Evolutionary conservation across 2,113 vertebrate species (phyloP).

Genomic region (Colaptes auratus): DNA sequence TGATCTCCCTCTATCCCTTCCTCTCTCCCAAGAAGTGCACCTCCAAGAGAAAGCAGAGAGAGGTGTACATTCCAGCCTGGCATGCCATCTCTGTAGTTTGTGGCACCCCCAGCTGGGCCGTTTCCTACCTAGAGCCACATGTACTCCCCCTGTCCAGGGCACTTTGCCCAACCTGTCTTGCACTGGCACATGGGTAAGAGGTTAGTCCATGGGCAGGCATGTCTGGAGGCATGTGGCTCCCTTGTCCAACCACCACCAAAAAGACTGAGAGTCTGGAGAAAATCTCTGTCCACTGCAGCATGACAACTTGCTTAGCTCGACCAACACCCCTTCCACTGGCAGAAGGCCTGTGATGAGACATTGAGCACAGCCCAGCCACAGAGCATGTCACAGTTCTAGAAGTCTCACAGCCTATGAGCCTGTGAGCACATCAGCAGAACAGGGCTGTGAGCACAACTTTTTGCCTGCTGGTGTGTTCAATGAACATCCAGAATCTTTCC

Average conservation of each 20-base stretch:
- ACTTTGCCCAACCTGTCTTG: neutral
- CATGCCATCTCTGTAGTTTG: neutral
- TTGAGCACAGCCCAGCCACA: rapidly evolving
- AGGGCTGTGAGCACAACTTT: rapidly evolving
- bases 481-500: neutral
- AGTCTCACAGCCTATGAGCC: too few species aligned
- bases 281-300: rapidly evolving
- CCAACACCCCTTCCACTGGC: rapidly evolving
- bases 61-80: rapidly evolving
- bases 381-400: neutral
- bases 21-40: neutral
- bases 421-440: rapidly evolving
- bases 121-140: neutral
- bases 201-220: rapidly evolving
- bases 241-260: rapidly evolving
- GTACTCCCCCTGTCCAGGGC: rapidly evolving
- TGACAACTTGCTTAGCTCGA: rapidly evolving
- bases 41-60: neutral
- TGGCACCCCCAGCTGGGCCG: neutral
- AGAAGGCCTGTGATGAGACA: neutral
- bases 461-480: neutral
- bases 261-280: rapidly evolving
- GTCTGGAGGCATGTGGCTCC: rapidly evolving
- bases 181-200: too few species aligned
- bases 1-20: neutral